These are phyloP conservation scores for Leptinotarsa defecta DNA, from an alignment of 1,140 invertebrate species.

Conservation along the genomic window DNA sequence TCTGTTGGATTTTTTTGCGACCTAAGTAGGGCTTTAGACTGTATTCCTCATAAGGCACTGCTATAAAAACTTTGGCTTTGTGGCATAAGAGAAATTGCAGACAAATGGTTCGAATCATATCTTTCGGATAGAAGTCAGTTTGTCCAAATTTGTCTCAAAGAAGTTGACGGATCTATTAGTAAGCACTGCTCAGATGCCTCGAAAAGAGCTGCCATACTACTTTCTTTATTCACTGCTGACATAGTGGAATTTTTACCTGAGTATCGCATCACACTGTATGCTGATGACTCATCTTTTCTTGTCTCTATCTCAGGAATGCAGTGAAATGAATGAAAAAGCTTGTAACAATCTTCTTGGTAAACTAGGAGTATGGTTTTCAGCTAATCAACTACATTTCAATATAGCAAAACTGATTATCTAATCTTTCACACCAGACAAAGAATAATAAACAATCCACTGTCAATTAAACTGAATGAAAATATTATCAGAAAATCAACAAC, in stretches of 20 bases:
- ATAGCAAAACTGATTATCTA: background rate
- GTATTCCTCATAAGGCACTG: no score
- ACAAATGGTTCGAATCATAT: background rate
- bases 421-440: conserved; percentile 13
- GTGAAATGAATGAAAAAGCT: background rate
- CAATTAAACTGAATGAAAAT: background rate
- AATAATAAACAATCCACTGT: background rate
- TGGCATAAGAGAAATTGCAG: no score
- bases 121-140: background rate
- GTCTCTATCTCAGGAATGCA: background rate
- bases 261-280: background rate
- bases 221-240: background rate
- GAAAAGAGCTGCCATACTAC: background rate
- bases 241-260: background rate
- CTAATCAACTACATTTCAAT: conserved; percentile 11
- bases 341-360: conserved; percentile 11
- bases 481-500: conserved; percentile 10
- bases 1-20: no score
- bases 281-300: conserved; percentile 3
- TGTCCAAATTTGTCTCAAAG: conserved; percentile 6
- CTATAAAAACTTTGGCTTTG: no score
- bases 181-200: conserved; percentile 8
- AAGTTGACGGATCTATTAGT: conserved; percentile 6
- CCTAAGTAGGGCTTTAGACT: no score
- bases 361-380: conserved; percentile 13